These are phyloP conservation scores for Fragum fragum DNA, from an alignment of 2,888 invertebrate species.

Conservation along the genomic window DNA sequence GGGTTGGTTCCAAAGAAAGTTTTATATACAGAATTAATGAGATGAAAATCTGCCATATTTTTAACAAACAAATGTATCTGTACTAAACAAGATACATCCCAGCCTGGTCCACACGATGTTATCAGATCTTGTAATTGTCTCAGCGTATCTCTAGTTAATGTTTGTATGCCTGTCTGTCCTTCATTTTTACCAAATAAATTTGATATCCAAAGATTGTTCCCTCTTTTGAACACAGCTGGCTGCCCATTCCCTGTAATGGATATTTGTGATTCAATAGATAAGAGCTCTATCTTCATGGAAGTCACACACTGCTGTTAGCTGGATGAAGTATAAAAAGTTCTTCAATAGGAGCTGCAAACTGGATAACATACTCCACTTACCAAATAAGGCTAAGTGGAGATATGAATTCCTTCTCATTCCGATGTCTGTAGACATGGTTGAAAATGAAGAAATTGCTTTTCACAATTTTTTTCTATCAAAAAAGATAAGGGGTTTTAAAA, in stretches of 20 bases:
- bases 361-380: too few relatives aligned
- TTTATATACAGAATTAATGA: conserved; percentile 93
- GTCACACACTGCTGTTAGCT: too few relatives aligned
- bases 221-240: conserved; percentile 25
- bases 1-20: conserved; percentile 93
- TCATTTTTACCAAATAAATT: conserved; percentile 60
- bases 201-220: conserved; percentile 68
- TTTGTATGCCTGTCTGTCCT: conserved; percentile 27
- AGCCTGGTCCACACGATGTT: conserved; percentile 32
- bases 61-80: conserved; percentile 94
- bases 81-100: conserved; percentile 90
- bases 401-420: too few relatives aligned
- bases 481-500: too few relatives aligned
- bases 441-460: neutral
- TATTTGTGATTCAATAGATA: too few relatives aligned
- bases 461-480: neutral
- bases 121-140: conserved; percentile 33
- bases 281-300: too few relatives aligned
- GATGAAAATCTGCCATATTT: conserved; percentile 93
- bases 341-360: too few relatives aligned
- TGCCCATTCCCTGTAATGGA: conserved; percentile 19
- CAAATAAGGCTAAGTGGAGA: too few relatives aligned
- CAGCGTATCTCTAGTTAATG: conserved; percentile 65
- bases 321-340: too few relatives aligned
- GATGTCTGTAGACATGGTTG: neutral